Evolutionary conservation across 2,113 vertebrate genomes (phyloP), one percentile per base, ranked within the genome.

Genomic region (Apaloderma vittatum): DNA sequence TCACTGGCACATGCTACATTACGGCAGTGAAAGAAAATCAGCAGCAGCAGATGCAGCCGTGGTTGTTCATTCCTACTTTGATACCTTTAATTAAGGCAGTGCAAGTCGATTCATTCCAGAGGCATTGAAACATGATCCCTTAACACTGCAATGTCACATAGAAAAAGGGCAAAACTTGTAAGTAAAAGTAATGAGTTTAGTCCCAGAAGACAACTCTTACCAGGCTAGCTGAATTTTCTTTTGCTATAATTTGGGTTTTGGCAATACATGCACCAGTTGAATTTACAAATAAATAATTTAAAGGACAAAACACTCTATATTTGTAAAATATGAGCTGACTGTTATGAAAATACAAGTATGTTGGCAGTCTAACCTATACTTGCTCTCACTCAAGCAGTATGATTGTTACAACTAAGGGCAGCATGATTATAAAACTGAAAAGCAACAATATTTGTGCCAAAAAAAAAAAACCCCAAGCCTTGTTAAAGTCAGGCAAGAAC

Each of bases 401-500:
- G 81, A 89, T 68, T 58, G 89, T 72, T 96, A 90, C 12, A 36
- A 71, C 72, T 57, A 71, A 86, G 68, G 74, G 74, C 63, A 97
- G 73, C 11, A 10, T 6, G 48, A 78, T 84, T 72, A 88, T 86
- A 94, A 95, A 94, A 87, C 68, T 63, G 61, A 81, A 94, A 95
- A 91, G 48, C 32, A 76, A 90, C 76, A 94, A 48, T 40, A 91
- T 90, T 76, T 87, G 84, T 93, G 74, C 87, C 85, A 93, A 94
- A 95, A 84, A 70, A 76, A 91, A 97, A 96, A 97, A 96, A 43
- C 22, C 45, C 75, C 68, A 89, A 93, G 45, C 71, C 94, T 95
- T 94, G 79, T 96, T 97, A 89, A 97, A 93, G 57, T 67, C 90
- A 95, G 95, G 40, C 88, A 95, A 86, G 77, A 93, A 83, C 78